phyloP scores from a whole-genome alignment of 2,888 invertebrate species.

The Creontiades dilutus region DNA sequence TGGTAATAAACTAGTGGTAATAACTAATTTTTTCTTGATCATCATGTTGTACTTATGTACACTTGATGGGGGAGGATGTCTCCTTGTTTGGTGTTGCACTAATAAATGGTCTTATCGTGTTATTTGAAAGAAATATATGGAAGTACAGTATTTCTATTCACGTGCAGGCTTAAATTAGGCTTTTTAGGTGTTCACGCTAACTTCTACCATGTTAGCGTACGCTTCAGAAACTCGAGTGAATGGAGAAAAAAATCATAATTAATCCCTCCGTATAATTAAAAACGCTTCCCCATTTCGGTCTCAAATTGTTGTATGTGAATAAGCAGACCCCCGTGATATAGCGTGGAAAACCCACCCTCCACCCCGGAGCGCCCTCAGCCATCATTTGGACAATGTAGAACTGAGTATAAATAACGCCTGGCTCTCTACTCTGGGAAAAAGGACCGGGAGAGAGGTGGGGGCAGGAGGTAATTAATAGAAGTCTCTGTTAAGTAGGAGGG shows the following conservation, averaged over 20 bases:
- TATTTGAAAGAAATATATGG: no score
- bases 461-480: constrained; percentile 67
- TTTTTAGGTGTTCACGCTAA: no score
- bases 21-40: no score
- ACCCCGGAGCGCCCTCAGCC: neutral
- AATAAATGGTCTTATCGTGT: no score
- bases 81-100: no score
- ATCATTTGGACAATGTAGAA: constrained; percentile 15
- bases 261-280: constrained; percentile 7
- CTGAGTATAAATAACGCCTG: constrained; percentile 38
- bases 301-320: neutral
- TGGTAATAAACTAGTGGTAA: no score
- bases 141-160: no score
- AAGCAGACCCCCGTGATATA: neutral
- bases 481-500: constrained; percentile 64
- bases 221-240: neutral
- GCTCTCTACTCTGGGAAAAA: neutral
- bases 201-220: no score
- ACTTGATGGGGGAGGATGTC: no score
- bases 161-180: no score
- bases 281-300: neutral
- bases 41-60: no score
- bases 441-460: neutral
- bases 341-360: neutral
- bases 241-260: neutral